Conservation (phyloP, 2,113 vertebrate genomes). For the Mobula hypostoma region DNA sequence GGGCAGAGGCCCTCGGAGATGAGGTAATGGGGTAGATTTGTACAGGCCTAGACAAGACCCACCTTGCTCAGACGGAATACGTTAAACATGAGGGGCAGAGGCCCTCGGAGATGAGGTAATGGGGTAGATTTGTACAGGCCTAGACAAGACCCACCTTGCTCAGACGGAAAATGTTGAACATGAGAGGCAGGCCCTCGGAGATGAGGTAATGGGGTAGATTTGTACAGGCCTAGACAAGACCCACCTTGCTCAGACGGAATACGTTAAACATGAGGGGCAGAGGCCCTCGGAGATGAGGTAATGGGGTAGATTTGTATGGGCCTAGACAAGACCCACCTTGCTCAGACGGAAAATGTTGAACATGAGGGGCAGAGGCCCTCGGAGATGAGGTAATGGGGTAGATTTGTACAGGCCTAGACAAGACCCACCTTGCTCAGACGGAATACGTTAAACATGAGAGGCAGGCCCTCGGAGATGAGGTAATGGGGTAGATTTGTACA, state of each 20-base stretch:
- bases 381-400: neutral
- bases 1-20: constrained; percentile 64
- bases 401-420: neutral
- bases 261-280: constrained; percentile 68
- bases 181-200: neutral
- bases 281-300: constrained; percentile 58
- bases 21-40: neutral
- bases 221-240: neutral
- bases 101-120: constrained; percentile 50
- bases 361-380: too few species aligned
- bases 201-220: neutral
- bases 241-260: constrained; percentile 62
- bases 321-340: too few species aligned
- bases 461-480: constrained; percentile 60
- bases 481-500: too few species aligned
- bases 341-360: too few species aligned
- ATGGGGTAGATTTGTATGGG: too few species aligned
- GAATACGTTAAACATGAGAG: constrained; percentile 70
- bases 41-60: neutral
- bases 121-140: too few species aligned
- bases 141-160: too few species aligned
- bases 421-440: constrained; percentile 58
- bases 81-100: constrained; percentile 70
- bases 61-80: constrained; percentile 67
- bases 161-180: too few species aligned